These are phyloP conservation scores for Papilio machaon DNA, from an alignment of 1,140 invertebrate species.

Conservation along the genomic window DNA sequence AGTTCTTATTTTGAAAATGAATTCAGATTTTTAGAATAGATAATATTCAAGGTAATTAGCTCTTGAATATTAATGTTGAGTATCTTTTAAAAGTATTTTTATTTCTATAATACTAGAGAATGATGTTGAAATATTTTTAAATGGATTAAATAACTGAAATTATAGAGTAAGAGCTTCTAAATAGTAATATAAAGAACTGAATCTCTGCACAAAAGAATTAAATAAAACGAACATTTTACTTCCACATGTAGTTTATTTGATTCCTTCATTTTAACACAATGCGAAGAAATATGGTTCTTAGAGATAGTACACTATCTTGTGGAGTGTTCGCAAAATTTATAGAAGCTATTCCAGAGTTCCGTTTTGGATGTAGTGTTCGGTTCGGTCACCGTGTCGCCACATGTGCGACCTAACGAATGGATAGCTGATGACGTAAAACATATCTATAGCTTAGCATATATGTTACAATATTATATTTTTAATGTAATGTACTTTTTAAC, in stretches of 20 bases:
- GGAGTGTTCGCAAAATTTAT: constrained; percentile 12
- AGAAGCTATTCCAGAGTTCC: constrained; percentile 16
- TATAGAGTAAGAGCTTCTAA: no score
- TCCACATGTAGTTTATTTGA: background rate
- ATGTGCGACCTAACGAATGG: constrained; percentile 11
- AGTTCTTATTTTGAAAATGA: no score
- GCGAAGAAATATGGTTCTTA: background rate
- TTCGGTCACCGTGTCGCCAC: background rate
- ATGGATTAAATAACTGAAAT: no score
- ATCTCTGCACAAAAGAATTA: background rate
- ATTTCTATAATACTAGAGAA: no score
- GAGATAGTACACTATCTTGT: background rate
- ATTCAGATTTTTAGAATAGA: no score
- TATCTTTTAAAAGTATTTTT: no score
- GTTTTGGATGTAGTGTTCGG: background rate
- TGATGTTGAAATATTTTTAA: no score
- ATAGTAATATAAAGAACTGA: background rate
- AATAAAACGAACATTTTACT: background rate
- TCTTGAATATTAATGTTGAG: no score
- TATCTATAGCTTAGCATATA: background rate
- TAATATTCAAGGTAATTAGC: no score
- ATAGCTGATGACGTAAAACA: background rate
- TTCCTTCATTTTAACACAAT: constrained; percentile 13
- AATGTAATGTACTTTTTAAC: no score
- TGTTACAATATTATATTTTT: no score